Percentiles rank a stretch among this genome's conserved stretches.
Conservation (phyloP, 2,888 invertebrate species). For the Leptopilina myrica region DNA sequence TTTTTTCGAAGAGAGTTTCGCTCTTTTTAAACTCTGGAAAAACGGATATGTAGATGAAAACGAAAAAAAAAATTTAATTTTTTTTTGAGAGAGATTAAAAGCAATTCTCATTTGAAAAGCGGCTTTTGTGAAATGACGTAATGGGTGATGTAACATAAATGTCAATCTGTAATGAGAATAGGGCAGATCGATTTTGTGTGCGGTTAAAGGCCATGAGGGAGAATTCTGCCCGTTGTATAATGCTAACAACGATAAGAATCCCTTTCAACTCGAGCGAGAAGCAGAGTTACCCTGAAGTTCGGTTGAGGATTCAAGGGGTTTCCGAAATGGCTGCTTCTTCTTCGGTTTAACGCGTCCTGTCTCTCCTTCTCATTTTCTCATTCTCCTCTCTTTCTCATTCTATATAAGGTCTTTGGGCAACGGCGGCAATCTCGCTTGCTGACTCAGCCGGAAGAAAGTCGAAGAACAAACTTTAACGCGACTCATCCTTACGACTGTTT, state of each 20-base stretch:
- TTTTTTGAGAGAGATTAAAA: neutral
- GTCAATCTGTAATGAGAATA: conserved; percentile 1
- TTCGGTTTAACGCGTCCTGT: conserved; percentile 49
- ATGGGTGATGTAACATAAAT: conserved; percentile 23
- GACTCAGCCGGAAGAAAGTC: conserved; percentile 59
- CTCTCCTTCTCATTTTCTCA: conserved; percentile 20
- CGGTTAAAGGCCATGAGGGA: conserved; percentile 39
- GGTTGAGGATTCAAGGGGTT: conserved; percentile 51
- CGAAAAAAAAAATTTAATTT: neutral
- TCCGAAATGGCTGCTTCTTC: conserved; percentile 53
- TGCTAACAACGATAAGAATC: conserved; percentile 49
- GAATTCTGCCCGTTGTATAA: conserved; percentile 41
- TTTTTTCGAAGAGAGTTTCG: neutral
- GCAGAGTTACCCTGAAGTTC: conserved; percentile 52
- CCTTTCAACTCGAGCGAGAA: conserved; percentile 41
- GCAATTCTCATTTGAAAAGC: too few species aligned
- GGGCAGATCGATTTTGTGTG: conserved; percentile 2
- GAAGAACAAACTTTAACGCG: conserved; percentile 58
- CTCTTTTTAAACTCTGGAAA: too few species aligned
- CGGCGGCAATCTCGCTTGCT: conserved; percentile 51
- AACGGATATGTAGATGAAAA: too few species aligned
- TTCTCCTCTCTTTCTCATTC: neutral
- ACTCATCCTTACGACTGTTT: conserved; percentile 54
- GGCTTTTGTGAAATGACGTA: neutral
- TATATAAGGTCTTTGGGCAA: neutral